Base-by-base conservation (phyloP, 2,113 vertebrate species). In the Scytalopus superciliaris region DNA sequence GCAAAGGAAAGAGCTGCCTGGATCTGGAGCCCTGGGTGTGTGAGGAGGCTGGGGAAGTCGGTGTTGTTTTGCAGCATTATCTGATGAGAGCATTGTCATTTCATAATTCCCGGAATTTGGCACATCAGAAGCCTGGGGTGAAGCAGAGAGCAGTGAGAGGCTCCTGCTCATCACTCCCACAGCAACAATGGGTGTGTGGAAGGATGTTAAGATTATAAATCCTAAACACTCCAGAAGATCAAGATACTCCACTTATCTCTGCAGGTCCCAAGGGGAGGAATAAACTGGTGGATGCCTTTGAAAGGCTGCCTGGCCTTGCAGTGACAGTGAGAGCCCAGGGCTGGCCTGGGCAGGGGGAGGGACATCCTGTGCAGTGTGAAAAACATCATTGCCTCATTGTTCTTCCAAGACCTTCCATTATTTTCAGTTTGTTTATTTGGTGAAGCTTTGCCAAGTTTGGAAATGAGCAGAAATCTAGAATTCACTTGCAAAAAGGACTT, bases 81-180 rank as follows among this genome's bases (percentile, higher is more conserved):
- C 94, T 88, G 93, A 90, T 66, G 64, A 87, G 67, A 4, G 59
- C 66, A 90, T 97, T 96, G 96, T 96, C 68, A n/a, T 76, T 67
- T 94, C 89, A 94, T 95, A 96, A 96, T 95, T 94, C 94, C 96
- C 93, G 94, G 94, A 97, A 96, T 91, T 52, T 76, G 96, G 87
- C 94, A 44, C 89, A 27, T 66, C 2, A 0, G 19, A 2, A 42
- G 82, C 89, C 90, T 81, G 94, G 77, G 96, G 94, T 93, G 91
- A 96, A 91, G 85, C 87, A 80, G 77, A 23, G 94, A 95, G 92
- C 93, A 83, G 86, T 68, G 52, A 76, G 42, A 25, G 95, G 73
- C 88, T 83, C 2, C 91, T 89, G 92, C 94, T 96, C 85, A 82
- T 94, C 91, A 60, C 84, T 66, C 57, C 12, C 62, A 63, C 19